Evolutionary conservation across 2,797 vertebrate species (phyloP).

Genomic region (Chaetodon trifasciatus): DNA sequence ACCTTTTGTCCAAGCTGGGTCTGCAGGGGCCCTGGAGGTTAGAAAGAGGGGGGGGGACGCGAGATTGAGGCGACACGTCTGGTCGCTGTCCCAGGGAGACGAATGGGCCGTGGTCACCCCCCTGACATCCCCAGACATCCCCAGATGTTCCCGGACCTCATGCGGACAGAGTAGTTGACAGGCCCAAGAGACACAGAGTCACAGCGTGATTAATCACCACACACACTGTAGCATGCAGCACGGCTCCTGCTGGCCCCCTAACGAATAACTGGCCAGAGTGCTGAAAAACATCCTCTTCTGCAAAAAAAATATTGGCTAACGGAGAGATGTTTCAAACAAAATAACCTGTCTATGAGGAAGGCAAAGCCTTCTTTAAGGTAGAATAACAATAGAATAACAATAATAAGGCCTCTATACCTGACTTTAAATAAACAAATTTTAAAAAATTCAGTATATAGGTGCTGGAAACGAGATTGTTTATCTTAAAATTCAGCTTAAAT

Average conservation of each 20-base stretch:
- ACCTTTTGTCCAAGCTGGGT: slow-evolving; percentile 67
- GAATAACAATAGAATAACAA: neutral
- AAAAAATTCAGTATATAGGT: neutral
- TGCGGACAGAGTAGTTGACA: slow-evolving; percentile 74
- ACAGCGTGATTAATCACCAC: slow-evolving; percentile 84
- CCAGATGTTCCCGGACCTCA: slow-evolving; percentile 79
- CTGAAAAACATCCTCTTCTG: slow-evolving; percentile 29
- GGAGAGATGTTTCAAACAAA: slow-evolving; percentile 9
- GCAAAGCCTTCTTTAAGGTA: neutral
- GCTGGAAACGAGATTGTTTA: neutral
- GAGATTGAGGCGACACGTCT: slow-evolving; percentile 76
- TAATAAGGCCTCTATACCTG: too few species aligned
- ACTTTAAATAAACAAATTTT: neutral
- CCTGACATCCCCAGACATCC: slow-evolving; percentile 71
- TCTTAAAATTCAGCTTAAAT: neutral
- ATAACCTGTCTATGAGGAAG: neutral
- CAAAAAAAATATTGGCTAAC: slow-evolving; percentile 26
- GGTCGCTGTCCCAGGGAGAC: slow-evolving; percentile 76
- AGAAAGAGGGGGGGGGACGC: neutral
- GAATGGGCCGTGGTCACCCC: slow-evolving; percentile 69
- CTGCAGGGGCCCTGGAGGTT: slow-evolving; percentile 68
- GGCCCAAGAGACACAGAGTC: slow-evolving; percentile 78
- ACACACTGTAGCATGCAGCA: slow-evolving; percentile 63
- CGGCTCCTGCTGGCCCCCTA: slow-evolving; percentile 46
- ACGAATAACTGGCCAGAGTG: slow-evolving; percentile 49